Conservation (phyloP, 2,113 vertebrate genomes). For the Peromyscus polionotus region DNA sequence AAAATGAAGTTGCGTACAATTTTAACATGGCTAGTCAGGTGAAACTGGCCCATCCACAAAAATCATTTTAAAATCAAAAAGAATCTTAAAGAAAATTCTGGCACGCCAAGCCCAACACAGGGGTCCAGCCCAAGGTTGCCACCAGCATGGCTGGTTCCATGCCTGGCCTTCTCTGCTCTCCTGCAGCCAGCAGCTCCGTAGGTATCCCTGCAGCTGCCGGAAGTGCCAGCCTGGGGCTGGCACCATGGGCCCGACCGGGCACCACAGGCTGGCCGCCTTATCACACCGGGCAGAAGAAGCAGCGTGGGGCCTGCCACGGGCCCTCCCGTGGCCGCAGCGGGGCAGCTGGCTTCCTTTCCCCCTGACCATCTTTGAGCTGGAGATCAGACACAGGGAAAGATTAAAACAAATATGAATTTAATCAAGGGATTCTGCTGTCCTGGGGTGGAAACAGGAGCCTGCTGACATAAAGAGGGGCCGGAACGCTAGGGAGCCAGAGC, state of each 20-base stretch:
- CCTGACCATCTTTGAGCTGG: conserved; percentile 91
- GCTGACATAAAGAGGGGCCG: conserved; percentile 94
- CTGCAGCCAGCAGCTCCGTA: background rate
- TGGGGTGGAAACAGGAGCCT: conserved; percentile 91
- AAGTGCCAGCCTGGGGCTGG: background rate
- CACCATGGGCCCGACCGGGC: conserved; percentile 47
- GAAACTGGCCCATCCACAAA: background rate
- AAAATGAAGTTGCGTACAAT: background rate
- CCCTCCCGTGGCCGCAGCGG: conserved; percentile 90
- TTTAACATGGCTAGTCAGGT: background rate
- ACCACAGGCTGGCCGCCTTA: conserved; percentile 83
- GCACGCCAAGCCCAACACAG: background rate
- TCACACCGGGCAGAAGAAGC: conserved; percentile 88
- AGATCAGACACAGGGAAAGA: conserved; percentile 94
- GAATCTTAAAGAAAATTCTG: background rate
- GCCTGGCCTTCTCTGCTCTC: rapidly evolving
- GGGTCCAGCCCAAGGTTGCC: background rate
- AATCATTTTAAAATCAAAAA: background rate
- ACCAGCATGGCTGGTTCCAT: rapidly evolving
- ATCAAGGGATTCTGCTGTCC: conserved; percentile 95
- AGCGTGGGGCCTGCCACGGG: conserved; percentile 87
- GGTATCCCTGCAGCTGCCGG: background rate
- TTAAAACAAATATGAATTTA: conserved; percentile 99
- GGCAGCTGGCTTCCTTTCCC: conserved; percentile 88
- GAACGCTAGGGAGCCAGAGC: conserved; percentile 95